A percentile compares a stretch with the other conserved stretches of the same genome.
Evolutionary conservation across 2,797 vertebrate genomes (phyloP).

Genomic region (Chiloscyllium punctatum): DNA sequence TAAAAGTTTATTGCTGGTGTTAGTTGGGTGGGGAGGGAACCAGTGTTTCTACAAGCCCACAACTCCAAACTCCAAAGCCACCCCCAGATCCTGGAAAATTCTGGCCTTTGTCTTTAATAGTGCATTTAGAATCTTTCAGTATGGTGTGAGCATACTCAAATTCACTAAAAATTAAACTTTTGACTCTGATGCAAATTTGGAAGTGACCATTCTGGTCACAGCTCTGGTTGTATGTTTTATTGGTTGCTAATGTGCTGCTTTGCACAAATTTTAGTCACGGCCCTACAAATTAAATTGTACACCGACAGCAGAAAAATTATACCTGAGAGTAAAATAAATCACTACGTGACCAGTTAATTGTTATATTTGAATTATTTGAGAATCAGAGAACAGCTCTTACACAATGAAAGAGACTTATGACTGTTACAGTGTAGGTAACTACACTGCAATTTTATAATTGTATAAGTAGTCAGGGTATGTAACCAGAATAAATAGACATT

Average conservation of each 20-base stretch:
- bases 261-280: background rate
- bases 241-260: background rate
- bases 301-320: conserved; percentile 11
- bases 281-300: background rate
- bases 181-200: background rate
- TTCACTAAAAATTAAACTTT: background rate
- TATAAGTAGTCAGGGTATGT: background rate
- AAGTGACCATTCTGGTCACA: background rate
- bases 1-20: background rate
- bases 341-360: background rate
- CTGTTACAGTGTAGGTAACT: background rate
- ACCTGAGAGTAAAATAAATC: background rate
- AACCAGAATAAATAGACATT: background rate
- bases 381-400: background rate
- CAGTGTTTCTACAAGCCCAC: background rate
- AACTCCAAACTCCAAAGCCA: background rate
- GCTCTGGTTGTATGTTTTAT: background rate
- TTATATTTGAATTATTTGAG: background rate
- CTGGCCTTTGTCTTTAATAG: background rate
- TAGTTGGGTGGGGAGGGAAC: background rate
- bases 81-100: background rate
- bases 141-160: background rate
- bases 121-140: background rate
- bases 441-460: background rate
- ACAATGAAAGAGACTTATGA: background rate